Evolutionary conservation across 2,797 vertebrate genomes (phyloP).

Genomic region (Huso huso): DNA sequence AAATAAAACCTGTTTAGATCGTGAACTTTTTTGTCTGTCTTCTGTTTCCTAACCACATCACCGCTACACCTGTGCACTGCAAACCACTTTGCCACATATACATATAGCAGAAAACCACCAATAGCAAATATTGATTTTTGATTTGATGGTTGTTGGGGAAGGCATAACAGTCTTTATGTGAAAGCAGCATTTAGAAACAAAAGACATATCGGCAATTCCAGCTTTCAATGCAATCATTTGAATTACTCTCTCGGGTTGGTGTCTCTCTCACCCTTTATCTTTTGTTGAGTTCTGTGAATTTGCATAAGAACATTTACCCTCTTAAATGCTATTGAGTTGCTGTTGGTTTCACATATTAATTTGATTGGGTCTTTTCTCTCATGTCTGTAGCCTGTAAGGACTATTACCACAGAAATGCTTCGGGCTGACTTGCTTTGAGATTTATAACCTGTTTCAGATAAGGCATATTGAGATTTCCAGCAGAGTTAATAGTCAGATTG

Average conservation of each 20-base stretch:
- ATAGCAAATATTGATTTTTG: too few relatives aligned
- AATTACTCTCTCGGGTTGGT: not conserved
- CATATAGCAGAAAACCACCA: too few relatives aligned
- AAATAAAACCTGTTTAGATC: too few relatives aligned
- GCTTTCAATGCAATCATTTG: not conserved
- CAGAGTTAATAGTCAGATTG: constrained; percentile 12
- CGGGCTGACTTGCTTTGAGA: constrained; percentile 12
- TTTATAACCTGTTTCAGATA: constrained; percentile 22
- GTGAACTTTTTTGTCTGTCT: too few relatives aligned
- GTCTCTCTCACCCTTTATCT: not conserved
- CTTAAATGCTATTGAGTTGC: not conserved
- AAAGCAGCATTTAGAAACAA: too few relatives aligned
- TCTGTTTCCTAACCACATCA: too few relatives aligned
- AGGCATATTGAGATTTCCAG: constrained; percentile 14
- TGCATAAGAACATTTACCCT: constrained; percentile 1
- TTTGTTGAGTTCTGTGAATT: not conserved
- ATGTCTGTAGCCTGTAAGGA: constrained; percentile 1
- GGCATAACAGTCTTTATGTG: too few relatives aligned
- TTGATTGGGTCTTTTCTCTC: constrained; percentile 9
- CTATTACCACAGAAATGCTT: constrained; percentile 10
- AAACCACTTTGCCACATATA: too few relatives aligned
- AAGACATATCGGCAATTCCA: too few relatives aligned
- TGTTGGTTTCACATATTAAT: constrained; percentile 11
- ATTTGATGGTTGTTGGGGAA: too few relatives aligned
- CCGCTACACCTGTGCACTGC: too few relatives aligned